phyloP scores from a whole-genome alignment of 2,797 vertebrate species.

The Anguilla anguilla region DNA sequence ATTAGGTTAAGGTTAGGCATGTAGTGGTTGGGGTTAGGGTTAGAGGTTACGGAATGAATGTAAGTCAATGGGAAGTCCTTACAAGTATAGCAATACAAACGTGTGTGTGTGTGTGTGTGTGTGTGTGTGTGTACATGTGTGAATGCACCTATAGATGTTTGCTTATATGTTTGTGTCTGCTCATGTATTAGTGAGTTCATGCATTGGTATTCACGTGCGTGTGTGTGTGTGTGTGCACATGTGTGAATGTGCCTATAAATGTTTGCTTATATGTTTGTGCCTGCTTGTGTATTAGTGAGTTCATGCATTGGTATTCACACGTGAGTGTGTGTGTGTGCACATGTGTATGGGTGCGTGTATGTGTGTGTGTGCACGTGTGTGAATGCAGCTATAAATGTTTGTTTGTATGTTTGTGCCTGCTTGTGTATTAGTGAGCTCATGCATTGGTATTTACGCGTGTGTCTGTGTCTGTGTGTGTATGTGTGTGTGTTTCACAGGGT shows the following conservation, averaged over 20 bases:
- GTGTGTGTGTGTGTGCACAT: not conserved
- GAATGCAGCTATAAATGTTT: not conserved
- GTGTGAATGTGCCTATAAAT: no score
- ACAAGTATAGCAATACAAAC: no score
- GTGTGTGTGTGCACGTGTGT: not conserved
- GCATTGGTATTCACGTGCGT: not conserved
- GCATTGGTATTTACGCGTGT: not conserved
- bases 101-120: not conserved
- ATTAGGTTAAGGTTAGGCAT: no score
- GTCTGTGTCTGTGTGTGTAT: not conserved
- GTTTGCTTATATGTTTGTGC: no score
- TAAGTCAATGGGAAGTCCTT: no score
- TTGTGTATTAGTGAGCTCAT: not conserved
- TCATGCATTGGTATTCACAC: no score
- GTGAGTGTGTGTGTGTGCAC: not conserved
- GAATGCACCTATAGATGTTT: no score
- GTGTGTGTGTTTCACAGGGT: slow-evolving; percentile 33
- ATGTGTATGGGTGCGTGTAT: slow-evolving; percentile 3
- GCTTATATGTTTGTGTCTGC: not conserved
- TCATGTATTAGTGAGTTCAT: no score
- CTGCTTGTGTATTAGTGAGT: not conserved
- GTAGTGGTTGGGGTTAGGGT: no score
- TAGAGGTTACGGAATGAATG: no score
- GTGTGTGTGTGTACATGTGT: not conserved
- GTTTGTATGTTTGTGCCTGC: not conserved